Base-by-base conservation (phyloP, 1,140 invertebrate species). In the Littorina saxatilis region DNA sequence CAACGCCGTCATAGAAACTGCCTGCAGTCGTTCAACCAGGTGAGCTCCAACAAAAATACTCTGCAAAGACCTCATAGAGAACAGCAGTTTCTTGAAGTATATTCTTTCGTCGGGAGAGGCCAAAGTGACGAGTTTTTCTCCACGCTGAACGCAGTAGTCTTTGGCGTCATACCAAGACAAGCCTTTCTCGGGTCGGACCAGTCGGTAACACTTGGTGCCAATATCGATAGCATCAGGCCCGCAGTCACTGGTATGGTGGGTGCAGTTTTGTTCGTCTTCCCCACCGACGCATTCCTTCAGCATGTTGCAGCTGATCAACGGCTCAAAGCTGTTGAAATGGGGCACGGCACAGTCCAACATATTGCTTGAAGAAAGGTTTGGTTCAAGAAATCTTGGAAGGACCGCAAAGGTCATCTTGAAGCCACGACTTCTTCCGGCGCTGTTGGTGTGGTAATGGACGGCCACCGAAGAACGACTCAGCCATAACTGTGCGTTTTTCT, bases 401-500 rank as follows among this genome's bases (percentile, higher is more conserved):
- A 72, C 39, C 9, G 68, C 20, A 27, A 40, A 72, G 37, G 43
- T 40, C 68, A 72, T 72, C 37, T 72, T 72, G 68, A 72, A 72
- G 3, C 68, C 68, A 9, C 37, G 17, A 4, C n/a, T 40, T 66
- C 20, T 9, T 13, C 29, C 4, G 32, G 5, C 5, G 23, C 11
- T 13, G 5, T 66, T 32, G 35, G 61, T 32, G 29, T 66, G 61
- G 61, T 32, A 66, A 0, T 5, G 61, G 27, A 66, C 27, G 9
- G 13, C 20, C 3, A 66, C 2, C 9, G 61, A 32, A 13, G 29
- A 66, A 11, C 29, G 61, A 66, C 13, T 32, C 61, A 66, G 27
- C 17, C 43, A 17, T 17, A 17, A 5, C 17, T 5, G 7, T 17
- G 17, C 7, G 43, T 47, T 17, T 47, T 47, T 17, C 5, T 9